These are phyloP conservation scores for Urocolius indicus DNA, from an alignment of 2,113 vertebrate species.

Conservation along the genomic window DNA sequence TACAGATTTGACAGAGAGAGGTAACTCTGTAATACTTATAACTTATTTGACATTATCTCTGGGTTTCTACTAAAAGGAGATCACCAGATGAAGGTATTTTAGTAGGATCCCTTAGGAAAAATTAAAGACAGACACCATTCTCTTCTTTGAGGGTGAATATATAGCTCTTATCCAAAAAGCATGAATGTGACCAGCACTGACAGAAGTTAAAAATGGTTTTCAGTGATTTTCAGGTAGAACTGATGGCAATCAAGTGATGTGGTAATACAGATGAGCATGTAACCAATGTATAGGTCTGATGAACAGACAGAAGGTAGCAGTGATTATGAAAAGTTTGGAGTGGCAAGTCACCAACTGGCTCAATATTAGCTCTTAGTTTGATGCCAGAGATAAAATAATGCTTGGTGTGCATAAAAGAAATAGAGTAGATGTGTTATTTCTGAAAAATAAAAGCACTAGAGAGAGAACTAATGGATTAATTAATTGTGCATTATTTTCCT, in stretches of 20 bases:
- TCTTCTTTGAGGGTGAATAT: background rate
- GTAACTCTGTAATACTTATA: background rate
- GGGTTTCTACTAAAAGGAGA: too few relatives aligned
- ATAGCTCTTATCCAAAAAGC: background rate
- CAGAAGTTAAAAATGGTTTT: background rate
- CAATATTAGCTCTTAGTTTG: background rate
- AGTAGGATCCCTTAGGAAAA: background rate
- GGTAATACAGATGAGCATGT: background rate
- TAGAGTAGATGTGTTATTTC: background rate
- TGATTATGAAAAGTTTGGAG: background rate
- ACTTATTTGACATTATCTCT: background rate
- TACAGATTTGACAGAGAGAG: background rate
- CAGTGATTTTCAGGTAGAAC: background rate
- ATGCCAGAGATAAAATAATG: background rate
- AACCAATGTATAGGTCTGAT: background rate
- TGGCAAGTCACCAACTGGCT: background rate
- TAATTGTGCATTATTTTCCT: background rate
- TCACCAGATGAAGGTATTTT: background rate
- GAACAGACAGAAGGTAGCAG: background rate
- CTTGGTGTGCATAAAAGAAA: background rate
- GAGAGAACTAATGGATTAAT: background rate
- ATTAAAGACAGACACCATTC: too few relatives aligned
- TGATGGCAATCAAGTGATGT: rapidly evolving
- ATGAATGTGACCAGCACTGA: background rate
- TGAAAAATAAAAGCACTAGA: background rate